Percentiles rank a stretch among this genome's conserved stretches.
Evolutionary conservation across 2,113 vertebrate species (phyloP).

Genomic region (Pholis gunnellus): DNA sequence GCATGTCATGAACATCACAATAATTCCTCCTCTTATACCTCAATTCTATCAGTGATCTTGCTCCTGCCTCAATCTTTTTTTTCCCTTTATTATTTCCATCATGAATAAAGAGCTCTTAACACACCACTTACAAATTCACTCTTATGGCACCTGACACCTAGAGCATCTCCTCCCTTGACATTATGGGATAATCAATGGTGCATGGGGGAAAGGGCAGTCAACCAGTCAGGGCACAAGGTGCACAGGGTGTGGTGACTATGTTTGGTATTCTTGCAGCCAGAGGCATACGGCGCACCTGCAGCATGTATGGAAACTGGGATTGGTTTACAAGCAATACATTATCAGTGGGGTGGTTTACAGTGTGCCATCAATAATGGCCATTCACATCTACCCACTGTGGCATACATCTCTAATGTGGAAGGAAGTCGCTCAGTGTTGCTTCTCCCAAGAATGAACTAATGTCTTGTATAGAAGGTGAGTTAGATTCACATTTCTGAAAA

Average conservation of each 20-base stretch:
- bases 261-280: constrained; percentile 42
- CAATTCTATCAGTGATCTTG: neutral
- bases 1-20: neutral
- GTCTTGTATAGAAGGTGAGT: neutral
- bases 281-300: constrained; percentile 35
- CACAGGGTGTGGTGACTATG: constrained; percentile 60
- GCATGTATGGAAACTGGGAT: constrained; percentile 31
- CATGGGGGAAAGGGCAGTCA: constrained; percentile 47
- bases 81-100: neutral
- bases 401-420: neutral
- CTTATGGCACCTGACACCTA: constrained; percentile 22
- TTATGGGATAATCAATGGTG: constrained; percentile 43
- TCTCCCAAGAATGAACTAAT: neutral
- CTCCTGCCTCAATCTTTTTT: neutral
- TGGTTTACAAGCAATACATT: constrained; percentile 37
- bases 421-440: neutral
- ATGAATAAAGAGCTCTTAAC: neutral
- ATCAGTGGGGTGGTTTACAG: constrained; percentile 18
- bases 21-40: neutral
- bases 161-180: constrained; percentile 33
- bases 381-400: neutral
- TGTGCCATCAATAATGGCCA: constrained; percentile 28
- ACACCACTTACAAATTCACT: rapidly evolving
- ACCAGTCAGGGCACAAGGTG: constrained; percentile 34
- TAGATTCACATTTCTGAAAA: constrained; percentile 1